Percentiles rank a stretch among this genome's conserved stretches.
These are phyloP conservation scores for Pristionchus pacificus DNA, from an alignment of 1,140 invertebrate species.

Conservation along the genomic window DNA sequence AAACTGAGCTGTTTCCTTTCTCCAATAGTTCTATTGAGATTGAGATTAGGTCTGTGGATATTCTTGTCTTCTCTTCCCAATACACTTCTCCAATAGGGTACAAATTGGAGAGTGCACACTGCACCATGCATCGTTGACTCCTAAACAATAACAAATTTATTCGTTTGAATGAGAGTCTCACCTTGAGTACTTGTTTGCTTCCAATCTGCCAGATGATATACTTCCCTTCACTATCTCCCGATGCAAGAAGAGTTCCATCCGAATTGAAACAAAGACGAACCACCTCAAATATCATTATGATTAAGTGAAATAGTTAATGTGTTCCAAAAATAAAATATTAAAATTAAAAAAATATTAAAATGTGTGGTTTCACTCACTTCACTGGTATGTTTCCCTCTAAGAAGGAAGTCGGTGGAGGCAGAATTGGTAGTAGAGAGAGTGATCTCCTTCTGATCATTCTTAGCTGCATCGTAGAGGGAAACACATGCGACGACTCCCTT, in stretches of 20 bases:
- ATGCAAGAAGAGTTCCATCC: slow-evolving; percentile 29
- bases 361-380: neutral
- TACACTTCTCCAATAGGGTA: neutral
- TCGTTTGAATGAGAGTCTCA: neutral
- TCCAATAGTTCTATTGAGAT: neutral
- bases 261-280: slow-evolving; percentile 13
- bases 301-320: neutral
- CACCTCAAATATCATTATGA: slow-evolving; percentile 16
- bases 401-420: neutral
- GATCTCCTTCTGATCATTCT: neutral
- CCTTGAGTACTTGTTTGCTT: slow-evolving; percentile 31
- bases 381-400: neutral
- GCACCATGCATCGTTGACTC: neutral
- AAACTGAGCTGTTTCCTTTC: neutral
- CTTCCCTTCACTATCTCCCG: slow-evolving; percentile 28
- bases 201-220: slow-evolving; percentile 35
- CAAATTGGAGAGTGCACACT: neutral
- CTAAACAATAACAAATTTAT: neutral
- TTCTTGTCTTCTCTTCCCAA: neutral
- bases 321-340: neutral
- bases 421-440: slow-evolving; percentile 2
- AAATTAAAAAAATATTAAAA: neutral
- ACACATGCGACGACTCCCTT: slow-evolving; percentile 34
- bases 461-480: slow-evolving; percentile 20
- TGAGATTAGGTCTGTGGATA: neutral